Conservation (phyloP, 2,888 invertebrate genomes). For the Rotaria sp. region DNA sequence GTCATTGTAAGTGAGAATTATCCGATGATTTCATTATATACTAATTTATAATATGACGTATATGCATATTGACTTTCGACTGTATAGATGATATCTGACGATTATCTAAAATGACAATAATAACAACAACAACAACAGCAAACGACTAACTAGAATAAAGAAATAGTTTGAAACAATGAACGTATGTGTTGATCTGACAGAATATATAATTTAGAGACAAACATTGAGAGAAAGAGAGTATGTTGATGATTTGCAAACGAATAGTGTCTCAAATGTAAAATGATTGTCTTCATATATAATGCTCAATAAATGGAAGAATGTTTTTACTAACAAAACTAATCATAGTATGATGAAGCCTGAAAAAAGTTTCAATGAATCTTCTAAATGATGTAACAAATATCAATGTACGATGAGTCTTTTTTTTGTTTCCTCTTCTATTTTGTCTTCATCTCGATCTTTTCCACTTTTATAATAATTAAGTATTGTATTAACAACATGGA, state of each 20-base stretch:
- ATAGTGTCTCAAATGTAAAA: neutral
- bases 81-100: conserved; percentile 9
- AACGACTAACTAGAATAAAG: neutral
- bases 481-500: neutral
- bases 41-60: neutral
- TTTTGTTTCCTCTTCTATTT: neutral
- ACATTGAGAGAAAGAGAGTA: neutral
- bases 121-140: neutral
- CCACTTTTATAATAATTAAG: neutral
- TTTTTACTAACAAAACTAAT: neutral
- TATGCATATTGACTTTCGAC: neutral
- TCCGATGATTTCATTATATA: neutral
- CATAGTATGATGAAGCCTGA: neutral
- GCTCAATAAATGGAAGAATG: neutral
- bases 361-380: neutral
- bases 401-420: neutral
- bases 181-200: neutral
- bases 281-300: neutral
- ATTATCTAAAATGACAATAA: conserved; percentile 4
- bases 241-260: neutral
- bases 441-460: neutral
- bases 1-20: neutral
- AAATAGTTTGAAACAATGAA: neutral
- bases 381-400: neutral
- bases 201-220: neutral